A percentile compares a stretch with the other conserved stretches of the same genome.
Evolutionary conservation across 2,113 vertebrate genomes (phyloP).

Genomic region (Dolichotis patagonum): DNA sequence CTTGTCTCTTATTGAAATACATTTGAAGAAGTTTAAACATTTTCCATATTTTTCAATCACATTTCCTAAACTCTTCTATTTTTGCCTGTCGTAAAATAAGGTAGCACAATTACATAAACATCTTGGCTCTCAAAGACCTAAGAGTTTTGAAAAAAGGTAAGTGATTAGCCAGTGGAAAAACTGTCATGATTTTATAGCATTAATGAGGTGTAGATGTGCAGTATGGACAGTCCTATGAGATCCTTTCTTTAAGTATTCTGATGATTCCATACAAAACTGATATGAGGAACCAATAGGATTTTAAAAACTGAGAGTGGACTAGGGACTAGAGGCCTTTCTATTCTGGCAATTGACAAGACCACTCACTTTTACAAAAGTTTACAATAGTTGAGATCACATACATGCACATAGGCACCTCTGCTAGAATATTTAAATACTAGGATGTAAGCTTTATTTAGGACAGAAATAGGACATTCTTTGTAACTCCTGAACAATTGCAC

Average conservation of each 20-base stretch:
- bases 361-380: slow-evolving; percentile 19
- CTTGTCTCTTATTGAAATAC: not conserved
- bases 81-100: not conserved
- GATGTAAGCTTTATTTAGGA: slow-evolving; percentile 26
- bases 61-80: not conserved
- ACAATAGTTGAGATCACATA: not conserved
- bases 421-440: slow-evolving; percentile 40
- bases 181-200: slow-evolving; percentile 11
- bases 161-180: not conserved
- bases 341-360: not conserved
- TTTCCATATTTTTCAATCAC: not conserved
- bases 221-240: not conserved
- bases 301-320: not conserved
- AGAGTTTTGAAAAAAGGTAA: slow-evolving; percentile 2
- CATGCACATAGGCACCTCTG: not conserved
- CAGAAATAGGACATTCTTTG: not conserved
- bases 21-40: not conserved
- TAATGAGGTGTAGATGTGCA: not conserved
- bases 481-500: not conserved
- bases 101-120: not conserved
- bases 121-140: not conserved
- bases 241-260: not conserved
- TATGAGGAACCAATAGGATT: not conserved
- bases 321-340: not conserved
- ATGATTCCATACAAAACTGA: not conserved